phyloP scores from a whole-genome alignment of 2,797 vertebrate genomes.

The Strix occidentalis region DNA sequence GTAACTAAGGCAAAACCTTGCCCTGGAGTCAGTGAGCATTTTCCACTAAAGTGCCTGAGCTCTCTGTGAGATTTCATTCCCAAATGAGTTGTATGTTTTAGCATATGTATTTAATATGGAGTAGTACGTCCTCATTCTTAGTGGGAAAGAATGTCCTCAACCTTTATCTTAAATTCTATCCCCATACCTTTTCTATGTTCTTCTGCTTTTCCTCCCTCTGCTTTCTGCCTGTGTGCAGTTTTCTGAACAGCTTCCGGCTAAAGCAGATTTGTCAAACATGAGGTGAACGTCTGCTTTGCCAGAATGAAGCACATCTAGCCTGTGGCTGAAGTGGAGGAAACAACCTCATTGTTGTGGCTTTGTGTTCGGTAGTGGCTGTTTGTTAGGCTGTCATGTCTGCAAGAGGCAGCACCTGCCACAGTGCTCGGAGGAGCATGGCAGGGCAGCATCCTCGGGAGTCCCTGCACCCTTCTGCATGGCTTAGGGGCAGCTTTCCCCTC shows the following conservation, averaged over 20 bases:
- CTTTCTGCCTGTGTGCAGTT: not conserved
- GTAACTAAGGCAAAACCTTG: not conserved
- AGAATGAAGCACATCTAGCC: fast-evolving
- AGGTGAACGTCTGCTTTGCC: not conserved
- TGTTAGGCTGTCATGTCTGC: not conserved
- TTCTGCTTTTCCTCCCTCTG: not conserved
- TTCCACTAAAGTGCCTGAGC: not conserved
- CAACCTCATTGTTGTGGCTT: not conserved
- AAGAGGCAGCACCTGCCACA: fast-evolving
- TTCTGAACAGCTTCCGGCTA: not conserved
- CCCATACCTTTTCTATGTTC: not conserved
- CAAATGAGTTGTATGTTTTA: not conserved
- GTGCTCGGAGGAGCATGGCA: fast-evolving
- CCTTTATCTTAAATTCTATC: not conserved
- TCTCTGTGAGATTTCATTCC: not conserved
- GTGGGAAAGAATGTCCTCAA: not conserved
- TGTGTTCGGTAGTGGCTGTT: not conserved
- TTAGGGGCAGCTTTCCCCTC: not conserved
- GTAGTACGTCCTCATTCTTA: not conserved
- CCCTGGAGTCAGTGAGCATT: not conserved
- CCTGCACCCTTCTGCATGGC: fast-evolving
- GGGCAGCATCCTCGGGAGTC: not conserved
- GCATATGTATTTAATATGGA: not conserved
- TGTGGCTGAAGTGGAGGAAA: not conserved
- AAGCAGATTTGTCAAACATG: not conserved